Conservation (phyloP, 2,888 invertebrate genomes). For the Camptogramma bilineatum region DNA sequence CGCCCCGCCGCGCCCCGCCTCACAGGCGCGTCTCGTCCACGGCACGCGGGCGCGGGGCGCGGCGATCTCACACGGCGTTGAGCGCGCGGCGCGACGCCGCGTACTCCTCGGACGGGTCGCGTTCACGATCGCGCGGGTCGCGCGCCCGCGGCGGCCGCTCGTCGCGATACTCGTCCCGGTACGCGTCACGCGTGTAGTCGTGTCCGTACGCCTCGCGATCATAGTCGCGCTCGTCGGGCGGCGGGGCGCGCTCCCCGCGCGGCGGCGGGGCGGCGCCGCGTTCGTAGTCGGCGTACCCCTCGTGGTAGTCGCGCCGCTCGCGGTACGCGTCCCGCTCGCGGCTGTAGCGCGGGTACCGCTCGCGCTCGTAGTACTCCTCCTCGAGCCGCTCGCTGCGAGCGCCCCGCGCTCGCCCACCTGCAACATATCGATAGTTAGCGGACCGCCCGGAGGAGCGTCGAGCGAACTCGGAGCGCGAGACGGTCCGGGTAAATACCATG, state of each 20-base stretch:
- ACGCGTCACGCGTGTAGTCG: slow-evolving; percentile 69
- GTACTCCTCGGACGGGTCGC: slow-evolving; percentile 80
- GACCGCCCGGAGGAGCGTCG: not conserved
- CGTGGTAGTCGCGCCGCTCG: slow-evolving; percentile 49
- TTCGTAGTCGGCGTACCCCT: slow-evolving; percentile 45
- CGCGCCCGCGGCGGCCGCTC: slow-evolving; percentile 71
- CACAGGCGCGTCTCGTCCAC: slow-evolving; percentile 42
- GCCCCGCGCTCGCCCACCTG: slow-evolving; percentile 77
- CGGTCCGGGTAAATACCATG: slow-evolving; percentile 15
- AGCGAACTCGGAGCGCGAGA: slow-evolving; percentile 16
- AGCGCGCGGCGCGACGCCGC: slow-evolving; percentile 89
- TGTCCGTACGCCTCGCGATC: slow-evolving; percentile 66
- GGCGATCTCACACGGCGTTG: slow-evolving; percentile 87
- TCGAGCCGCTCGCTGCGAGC: slow-evolving; percentile 83
- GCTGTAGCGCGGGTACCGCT: slow-evolving; percentile 62
- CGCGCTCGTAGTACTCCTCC: slow-evolving; percentile 82
- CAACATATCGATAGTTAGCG: slow-evolving; percentile 9
- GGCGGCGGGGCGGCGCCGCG: slow-evolving; percentile 68
- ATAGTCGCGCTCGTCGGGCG: slow-evolving; percentile 58
- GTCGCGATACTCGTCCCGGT: slow-evolving; percentile 72
- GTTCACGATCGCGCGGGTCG: slow-evolving; percentile 50
- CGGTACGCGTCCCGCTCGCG: slow-evolving; percentile 52
- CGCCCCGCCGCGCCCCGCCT: slow-evolving; percentile 15
- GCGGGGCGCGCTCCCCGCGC: slow-evolving; percentile 50
- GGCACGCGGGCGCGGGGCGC: slow-evolving; percentile 33